A percentile compares a stretch with the other conserved stretches of the same genome.
These are phyloP conservation scores for Coenonympha glycerion DNA, from an alignment of 2,888 invertebrate genomes.

Conservation along the genomic window DNA sequence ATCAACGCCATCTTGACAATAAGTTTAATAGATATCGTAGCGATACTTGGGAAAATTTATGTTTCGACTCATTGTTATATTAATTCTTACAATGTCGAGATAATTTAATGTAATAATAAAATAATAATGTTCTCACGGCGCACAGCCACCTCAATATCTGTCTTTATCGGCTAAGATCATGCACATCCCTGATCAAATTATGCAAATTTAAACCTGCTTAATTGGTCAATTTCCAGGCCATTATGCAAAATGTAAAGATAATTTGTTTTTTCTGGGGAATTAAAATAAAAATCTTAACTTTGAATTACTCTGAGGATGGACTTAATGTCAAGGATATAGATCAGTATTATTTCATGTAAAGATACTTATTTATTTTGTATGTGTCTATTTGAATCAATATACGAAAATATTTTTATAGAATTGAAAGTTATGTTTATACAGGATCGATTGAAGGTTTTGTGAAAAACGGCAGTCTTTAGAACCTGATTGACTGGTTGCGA, in stretches of 20 bases:
- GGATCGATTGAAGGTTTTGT: no score
- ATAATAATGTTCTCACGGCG: slow-evolving; percentile 47
- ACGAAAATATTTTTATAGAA: no score
- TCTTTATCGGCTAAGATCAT: slow-evolving; percentile 47
- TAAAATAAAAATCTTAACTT: slow-evolving; percentile 12
- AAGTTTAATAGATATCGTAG: slow-evolving; percentile 5
- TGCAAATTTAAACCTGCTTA: slow-evolving; percentile 58
- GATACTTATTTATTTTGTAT: no score
- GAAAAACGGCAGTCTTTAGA: no score
- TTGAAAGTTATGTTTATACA: no score
- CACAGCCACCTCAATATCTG: slow-evolving; percentile 49
- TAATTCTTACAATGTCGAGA: neutral
- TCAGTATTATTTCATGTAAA: no score
- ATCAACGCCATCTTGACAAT: neutral
- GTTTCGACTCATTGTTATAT: slow-evolving; percentile 15
- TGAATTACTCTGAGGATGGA: neutral
- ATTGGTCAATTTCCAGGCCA: slow-evolving; percentile 34
- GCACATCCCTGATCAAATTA: slow-evolving; percentile 45
- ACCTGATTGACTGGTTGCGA: no score
- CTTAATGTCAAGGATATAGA: no score
- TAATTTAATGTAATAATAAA: slow-evolving; percentile 18
- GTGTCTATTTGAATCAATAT: no score
- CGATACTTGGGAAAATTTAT: slow-evolving; percentile 12
- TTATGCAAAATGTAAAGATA: slow-evolving; percentile 4
- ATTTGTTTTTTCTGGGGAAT: slow-evolving; percentile 7